Evolutionary conservation across 2,113 vertebrate genomes (phyloP), one percentile per base, ranked within the genome.

Genomic region (Mixornis gularis): DNA sequence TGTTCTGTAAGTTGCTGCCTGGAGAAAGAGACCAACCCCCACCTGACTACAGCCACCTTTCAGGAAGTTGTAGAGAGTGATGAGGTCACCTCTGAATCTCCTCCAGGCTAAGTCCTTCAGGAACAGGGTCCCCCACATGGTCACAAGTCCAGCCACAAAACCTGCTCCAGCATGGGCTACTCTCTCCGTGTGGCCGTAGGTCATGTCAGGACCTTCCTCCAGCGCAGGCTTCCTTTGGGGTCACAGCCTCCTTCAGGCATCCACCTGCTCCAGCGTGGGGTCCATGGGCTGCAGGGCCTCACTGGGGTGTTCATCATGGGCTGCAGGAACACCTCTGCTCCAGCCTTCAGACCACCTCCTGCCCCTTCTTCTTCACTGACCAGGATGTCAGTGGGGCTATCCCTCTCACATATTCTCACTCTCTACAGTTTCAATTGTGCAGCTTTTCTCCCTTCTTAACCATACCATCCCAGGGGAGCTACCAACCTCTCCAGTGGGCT

Each of bases 401-500:
- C 43, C 21, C 17, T 79, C 49, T 72, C 58, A 65, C 22, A 16
- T 16, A 4, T 24, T 58, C 43, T 51, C 43, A 24, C 32, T 27
- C 38, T 59, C 66, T 19, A 17, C 32, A 38, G 27, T n/a, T 65
- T 43, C 51, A 44, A 17, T 4, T 25, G n/a, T 44, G 44, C 44
- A 73, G 27, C 36, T 73, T 87, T 59, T 44, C 60, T 58, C 19
- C 18, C 19, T 58, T 58, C 51, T 27, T 13, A 17, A 6, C 38
- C 32, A 0, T n/a, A 24, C 10, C 38, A 1, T 40, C 38, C n/a
- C n/a, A 17, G 19, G 20, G 52, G 19, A 52, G 13, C 5, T 15
- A 4, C 27, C 60, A 59, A 1, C 32, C 21, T 13, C 36, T 63
- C n/a, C 0, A 0, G 5, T 3, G 60, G 77, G 53, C 11, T 66